A percentile compares a stretch with the other conserved stretches of the same genome.
These are phyloP conservation scores for Hemaris fuciformis DNA, from an alignment of 2,888 invertebrate species.

Conservation along the genomic window DNA sequence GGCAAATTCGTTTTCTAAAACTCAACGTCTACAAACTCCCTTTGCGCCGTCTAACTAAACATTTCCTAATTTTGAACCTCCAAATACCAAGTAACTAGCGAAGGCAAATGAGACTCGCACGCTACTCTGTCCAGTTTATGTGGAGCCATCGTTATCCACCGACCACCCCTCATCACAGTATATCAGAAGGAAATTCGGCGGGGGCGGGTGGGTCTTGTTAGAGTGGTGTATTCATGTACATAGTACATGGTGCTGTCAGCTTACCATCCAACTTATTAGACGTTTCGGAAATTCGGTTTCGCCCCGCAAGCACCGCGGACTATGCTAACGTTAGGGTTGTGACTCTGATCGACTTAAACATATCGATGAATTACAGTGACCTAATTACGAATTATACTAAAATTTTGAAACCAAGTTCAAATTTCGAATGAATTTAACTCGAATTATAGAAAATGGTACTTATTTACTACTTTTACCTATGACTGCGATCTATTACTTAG, in stretches of 20 bases:
- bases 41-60: conserved; percentile 56
- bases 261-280: conserved; percentile 81
- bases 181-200: conserved; percentile 29
- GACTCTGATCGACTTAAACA: conserved; percentile 12
- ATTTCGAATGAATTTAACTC: background rate
- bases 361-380: conserved; percentile 28
- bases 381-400: conserved; percentile 10
- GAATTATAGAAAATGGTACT: background rate
- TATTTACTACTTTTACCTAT: no score
- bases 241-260: conserved; percentile 68
- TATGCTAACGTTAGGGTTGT: conserved; percentile 50
- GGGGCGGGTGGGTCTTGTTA: conserved; percentile 40
- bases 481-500: no score
- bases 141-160: conserved; percentile 44
- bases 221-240: conserved; percentile 64
- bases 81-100: conserved; percentile 63
- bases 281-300: conserved; percentile 80
- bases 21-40: conserved; percentile 33
- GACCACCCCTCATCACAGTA: conserved; percentile 24
- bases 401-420: background rate
- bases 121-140: conserved; percentile 42
- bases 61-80: conserved; percentile 65
- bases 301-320: conserved; percentile 69
- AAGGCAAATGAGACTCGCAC: conserved; percentile 68
- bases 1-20: conserved; percentile 25